Evolutionary conservation across 2,888 invertebrate genomes (phyloP).

Genomic region (Aromia moschata): DNA sequence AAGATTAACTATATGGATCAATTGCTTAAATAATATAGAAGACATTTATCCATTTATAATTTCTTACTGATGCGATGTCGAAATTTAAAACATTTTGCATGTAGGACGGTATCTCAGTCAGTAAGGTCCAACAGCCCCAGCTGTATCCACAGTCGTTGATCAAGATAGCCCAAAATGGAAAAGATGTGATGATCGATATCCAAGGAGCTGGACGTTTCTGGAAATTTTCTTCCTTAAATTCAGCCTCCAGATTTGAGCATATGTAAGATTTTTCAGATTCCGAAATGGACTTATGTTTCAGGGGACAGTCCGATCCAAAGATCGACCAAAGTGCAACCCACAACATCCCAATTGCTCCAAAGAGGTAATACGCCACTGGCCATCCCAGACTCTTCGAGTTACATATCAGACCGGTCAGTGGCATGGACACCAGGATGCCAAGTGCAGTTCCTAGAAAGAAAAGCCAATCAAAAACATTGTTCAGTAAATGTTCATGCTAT

Average conservation of each 20-base stretch:
- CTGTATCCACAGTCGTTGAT: conserved; percentile 77
- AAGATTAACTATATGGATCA: too few species aligned
- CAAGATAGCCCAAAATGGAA: conserved; percentile 78
- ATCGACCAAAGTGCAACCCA: conserved; percentile 71
- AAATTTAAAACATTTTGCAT: conserved; percentile 77
- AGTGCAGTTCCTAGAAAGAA: conserved; percentile 64
- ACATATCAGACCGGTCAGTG: conserved; percentile 73
- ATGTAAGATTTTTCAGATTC: conserved; percentile 73
- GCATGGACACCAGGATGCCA: conserved; percentile 78
- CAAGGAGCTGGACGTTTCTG: conserved; percentile 70
- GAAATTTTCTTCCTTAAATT: conserved; percentile 14
- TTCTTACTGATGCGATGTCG: conserved; percentile 72
- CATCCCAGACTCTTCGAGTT: conserved; percentile 68
- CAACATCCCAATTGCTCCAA: conserved; percentile 69
- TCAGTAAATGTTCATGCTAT: too few species aligned
- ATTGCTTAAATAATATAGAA: too few species aligned
- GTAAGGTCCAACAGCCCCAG: conserved; percentile 84
- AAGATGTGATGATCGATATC: conserved; percentile 75
- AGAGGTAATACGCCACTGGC: conserved; percentile 80
- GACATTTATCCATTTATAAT: too few species aligned
- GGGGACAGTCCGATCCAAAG: conserved; percentile 73
- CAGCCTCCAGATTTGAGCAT: conserved; percentile 56
- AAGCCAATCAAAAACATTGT: too few species aligned
- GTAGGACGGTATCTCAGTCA: conserved; percentile 84
- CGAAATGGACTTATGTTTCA: conserved; percentile 68